These are phyloP conservation scores for Eudyptes chrysolophus DNA, from an alignment of 2,113 vertebrate genomes.

Conservation along the genomic window DNA sequence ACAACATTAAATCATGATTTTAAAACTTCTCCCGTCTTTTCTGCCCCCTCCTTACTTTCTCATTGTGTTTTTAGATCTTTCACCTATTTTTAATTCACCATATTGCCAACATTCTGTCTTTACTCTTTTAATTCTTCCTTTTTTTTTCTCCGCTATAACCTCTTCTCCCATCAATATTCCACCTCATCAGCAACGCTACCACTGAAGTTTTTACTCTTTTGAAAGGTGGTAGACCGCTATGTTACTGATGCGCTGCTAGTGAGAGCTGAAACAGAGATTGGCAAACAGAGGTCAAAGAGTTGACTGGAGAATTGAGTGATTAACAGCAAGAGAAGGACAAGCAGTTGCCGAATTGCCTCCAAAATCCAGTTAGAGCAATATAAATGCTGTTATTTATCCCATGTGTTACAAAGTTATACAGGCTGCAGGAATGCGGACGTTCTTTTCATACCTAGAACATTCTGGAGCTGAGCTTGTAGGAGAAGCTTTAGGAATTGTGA, in stretches of 20 bases:
- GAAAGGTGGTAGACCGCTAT: neutral
- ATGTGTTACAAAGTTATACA: fast-evolving
- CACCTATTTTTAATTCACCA: neutral
- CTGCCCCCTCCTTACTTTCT: neutral
- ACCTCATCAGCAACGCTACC: neutral
- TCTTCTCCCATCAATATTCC: neutral
- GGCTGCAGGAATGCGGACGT: neutral
- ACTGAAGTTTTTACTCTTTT: neutral
- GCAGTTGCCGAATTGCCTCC: neutral
- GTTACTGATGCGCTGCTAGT: neutral
- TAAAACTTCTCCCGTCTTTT: neutral
- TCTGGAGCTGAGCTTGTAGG: neutral
- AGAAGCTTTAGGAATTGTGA: neutral
- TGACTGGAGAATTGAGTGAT: neutral
- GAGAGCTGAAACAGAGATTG: neutral
- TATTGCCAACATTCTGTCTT: neutral
- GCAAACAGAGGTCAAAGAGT: neutral
- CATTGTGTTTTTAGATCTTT: neutral
- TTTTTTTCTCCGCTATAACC: neutral
- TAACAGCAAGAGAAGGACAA: neutral
- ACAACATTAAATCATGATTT: neutral
- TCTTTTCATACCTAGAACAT: neutral
- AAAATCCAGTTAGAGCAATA: neutral
- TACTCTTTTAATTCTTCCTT: neutral
- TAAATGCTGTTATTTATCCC: neutral